phyloP scores from a whole-genome alignment of 2,113 vertebrate genomes.

The Dipodomys ordii region DNA sequence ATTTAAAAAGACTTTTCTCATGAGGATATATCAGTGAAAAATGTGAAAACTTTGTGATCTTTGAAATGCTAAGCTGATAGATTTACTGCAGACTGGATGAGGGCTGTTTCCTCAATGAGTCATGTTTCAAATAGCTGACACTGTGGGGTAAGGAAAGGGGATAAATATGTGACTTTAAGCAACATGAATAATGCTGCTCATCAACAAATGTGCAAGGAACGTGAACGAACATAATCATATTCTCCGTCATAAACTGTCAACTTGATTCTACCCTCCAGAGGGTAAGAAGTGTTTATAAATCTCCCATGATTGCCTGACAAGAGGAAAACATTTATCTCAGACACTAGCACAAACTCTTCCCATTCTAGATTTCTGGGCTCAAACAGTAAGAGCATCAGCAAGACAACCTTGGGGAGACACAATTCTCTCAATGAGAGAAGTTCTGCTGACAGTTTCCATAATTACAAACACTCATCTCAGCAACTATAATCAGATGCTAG shows the following conservation, averaged over 20 bases:
- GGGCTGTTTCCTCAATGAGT: constrained; percentile 50
- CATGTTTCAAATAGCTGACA: constrained; percentile 47
- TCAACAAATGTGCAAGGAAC: background rate
- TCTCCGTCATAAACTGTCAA: constrained; percentile 55
- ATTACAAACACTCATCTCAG: background rate
- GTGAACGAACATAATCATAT: constrained; percentile 46
- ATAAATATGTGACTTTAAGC: constrained; percentile 53
- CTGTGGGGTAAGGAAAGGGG: constrained; percentile 49
- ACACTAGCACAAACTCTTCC: background rate
- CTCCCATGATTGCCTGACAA: background rate
- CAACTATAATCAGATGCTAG: background rate
- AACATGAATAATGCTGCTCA: constrained; percentile 31
- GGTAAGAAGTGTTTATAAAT: constrained; percentile 16
- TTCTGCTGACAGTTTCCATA: background rate
- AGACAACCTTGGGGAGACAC: background rate
- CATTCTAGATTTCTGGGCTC: no score
- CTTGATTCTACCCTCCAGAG: background rate
- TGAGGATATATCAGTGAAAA: constrained; percentile 24
- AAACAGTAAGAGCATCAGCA: background rate
- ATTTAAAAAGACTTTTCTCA: background rate
- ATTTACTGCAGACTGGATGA: background rate
- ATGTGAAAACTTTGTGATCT: background rate
- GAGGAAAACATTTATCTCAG: background rate
- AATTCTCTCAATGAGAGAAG: background rate
- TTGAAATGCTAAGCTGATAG: background rate